Evolutionary conservation across 23 tunicate species (phyloP).

Genomic region (Aplidium turbinatum): DNA sequence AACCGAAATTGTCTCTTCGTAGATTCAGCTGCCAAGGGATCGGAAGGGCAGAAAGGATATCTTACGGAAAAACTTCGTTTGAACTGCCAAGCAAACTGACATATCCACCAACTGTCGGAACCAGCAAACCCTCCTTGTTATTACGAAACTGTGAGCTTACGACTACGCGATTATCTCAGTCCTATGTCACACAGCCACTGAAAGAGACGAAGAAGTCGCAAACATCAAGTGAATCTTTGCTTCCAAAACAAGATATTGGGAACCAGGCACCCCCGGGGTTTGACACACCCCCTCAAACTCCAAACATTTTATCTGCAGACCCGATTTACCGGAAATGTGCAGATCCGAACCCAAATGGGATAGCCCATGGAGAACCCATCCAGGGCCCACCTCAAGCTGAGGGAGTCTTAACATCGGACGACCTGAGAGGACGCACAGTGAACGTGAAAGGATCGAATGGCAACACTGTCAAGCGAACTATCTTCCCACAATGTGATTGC

Average conservation of each 20-base stretch:
- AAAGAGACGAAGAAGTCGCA: too few relatives aligned
- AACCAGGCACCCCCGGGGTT: too few relatives aligned
- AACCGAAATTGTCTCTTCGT: slow-evolving; percentile 26
- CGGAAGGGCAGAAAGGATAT: too few relatives aligned
- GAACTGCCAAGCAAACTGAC: too few relatives aligned
- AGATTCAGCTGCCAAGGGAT: slow-evolving; percentile 52
- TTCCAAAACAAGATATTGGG: too few relatives aligned
- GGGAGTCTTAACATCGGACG: slow-evolving; percentile 16
- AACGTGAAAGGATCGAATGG: slow-evolving; percentile 37
- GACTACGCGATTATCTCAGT: too few relatives aligned
- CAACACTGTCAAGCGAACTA: slow-evolving; percentile 10
- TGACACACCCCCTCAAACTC: background rate
- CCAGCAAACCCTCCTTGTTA: too few relatives aligned
- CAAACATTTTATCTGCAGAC: background rate
- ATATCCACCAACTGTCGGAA: too few relatives aligned
- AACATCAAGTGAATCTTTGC: too few relatives aligned
- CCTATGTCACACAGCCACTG: too few relatives aligned
- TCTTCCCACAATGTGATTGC: slow-evolving; percentile 61
- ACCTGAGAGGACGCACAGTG: slow-evolving; percentile 46
- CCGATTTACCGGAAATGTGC: background rate
- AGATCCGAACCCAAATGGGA: background rate
- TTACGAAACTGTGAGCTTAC: too few relatives aligned
- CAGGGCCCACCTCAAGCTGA: background rate
- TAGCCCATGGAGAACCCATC: background rate
- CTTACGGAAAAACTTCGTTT: too few relatives aligned